These are phyloP conservation scores for Allolobophora icterica DNA, from an alignment of 2,888 invertebrate species.

Conservation along the genomic window DNA sequence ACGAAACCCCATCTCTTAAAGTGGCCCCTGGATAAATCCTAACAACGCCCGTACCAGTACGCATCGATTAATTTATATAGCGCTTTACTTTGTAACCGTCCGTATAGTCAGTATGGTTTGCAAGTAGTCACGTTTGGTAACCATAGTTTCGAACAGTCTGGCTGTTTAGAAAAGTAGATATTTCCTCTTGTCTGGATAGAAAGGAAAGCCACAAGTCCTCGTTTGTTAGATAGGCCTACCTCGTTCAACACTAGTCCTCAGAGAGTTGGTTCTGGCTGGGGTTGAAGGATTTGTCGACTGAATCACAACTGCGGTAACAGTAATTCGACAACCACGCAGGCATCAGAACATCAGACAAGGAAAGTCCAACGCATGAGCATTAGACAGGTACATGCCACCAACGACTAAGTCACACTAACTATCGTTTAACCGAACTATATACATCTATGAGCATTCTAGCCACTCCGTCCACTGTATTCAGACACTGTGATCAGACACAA, in stretches of 20 bases:
- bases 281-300: neutral
- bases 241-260: neutral
- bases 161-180: no score
- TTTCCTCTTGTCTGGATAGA: no score
- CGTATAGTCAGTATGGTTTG: no score
- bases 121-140: no score
- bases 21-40: neutral
- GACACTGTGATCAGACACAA: neutral
- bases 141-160: no score
- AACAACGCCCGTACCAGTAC: neutral
- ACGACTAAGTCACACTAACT: neutral
- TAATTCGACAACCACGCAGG: neutral
- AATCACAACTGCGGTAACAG: neutral
- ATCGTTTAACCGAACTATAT: neutral
- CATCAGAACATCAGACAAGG: neutral
- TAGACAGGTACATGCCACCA: neutral
- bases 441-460: constrained; percentile 7
- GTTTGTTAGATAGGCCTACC: no score
- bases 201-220: neutral
- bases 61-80: no score
- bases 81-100: no score
- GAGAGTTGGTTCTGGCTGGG: neutral
- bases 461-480: neutral
- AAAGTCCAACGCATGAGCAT: neutral
- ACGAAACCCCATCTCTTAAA: neutral